Percentiles rank a stretch among this genome's conserved stretches.
These are phyloP conservation scores for Scaptomyza graminum DNA, from an alignment of 1,140 invertebrate species.

Conservation along the genomic window DNA sequence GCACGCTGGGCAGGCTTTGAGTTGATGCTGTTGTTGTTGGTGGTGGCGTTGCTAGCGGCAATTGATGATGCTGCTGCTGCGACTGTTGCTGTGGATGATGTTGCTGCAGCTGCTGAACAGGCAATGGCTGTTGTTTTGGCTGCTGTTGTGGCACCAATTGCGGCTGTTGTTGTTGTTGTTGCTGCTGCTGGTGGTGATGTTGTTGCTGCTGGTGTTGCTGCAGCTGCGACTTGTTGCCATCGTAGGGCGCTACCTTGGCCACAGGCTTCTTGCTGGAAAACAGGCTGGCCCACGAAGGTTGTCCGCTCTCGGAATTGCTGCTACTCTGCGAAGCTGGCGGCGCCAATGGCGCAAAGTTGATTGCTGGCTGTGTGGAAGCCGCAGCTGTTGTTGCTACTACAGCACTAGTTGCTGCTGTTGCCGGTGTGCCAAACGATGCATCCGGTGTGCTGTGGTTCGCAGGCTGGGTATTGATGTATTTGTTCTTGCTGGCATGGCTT, in stretches of 20 bases:
- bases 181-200: constrained; percentile 20
- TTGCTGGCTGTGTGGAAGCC: constrained; percentile 48
- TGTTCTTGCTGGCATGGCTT: constrained; percentile 44
- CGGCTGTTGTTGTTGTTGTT: constrained; percentile 33
- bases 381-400: constrained; percentile 10
- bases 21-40: constrained; percentile 23
- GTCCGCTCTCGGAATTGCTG: constrained; percentile 56
- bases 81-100: constrained; percentile 16
- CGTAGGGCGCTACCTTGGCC: constrained; percentile 86
- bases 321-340: constrained; percentile 63
- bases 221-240: constrained; percentile 75
- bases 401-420: constrained; percentile 13
- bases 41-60: not conserved
- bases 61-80: constrained; percentile 9
- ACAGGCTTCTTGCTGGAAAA: constrained; percentile 85
- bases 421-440: not conserved
- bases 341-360: constrained; percentile 64
- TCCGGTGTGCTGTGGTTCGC: constrained; percentile 3
- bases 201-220: constrained; percentile 2
- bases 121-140: constrained; percentile 12
- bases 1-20: constrained; percentile 46
- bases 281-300: constrained; percentile 67
- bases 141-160: constrained; percentile 18
- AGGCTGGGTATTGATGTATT: not conserved
- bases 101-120: constrained; percentile 1